Evolutionary conservation across 1,140 invertebrate genomes (phyloP).

Genomic region (Phortica variegata): DNA sequence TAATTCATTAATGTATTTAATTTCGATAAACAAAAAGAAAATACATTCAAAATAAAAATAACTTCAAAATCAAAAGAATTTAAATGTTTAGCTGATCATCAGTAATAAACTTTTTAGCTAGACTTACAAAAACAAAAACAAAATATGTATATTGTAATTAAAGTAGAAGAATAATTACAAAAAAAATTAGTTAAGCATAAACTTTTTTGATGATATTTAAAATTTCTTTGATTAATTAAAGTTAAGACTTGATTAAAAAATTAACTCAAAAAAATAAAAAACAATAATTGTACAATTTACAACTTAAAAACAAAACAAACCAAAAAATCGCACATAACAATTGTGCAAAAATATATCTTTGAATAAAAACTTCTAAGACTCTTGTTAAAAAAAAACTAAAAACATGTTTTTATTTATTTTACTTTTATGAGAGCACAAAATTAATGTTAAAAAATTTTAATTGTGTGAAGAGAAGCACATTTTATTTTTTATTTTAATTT

Average conservation of each 20-base stretch:
- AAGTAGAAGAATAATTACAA: conserved; percentile 18
- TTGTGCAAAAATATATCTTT: conserved; percentile 39
- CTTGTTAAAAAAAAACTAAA: conserved; percentile 44
- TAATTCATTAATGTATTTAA: too few species aligned
- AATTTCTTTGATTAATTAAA: conserved; percentile 37
- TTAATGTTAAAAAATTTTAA: too few species aligned
- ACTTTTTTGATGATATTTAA: conserved; percentile 50
- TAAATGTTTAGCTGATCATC: conserved; percentile 1
- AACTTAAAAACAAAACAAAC: conserved; percentile 12
- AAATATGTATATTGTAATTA: conserved; percentile 4
- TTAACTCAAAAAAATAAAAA: conserved; percentile 29
- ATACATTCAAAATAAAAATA: neutral
- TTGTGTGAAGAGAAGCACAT: too few species aligned
- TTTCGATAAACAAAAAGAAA: neutral
- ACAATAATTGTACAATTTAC: conserved; percentile 49
- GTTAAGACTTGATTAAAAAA: conserved; percentile 15
- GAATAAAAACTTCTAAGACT: conserved; percentile 47
- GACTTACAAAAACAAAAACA: conserved; percentile 32
- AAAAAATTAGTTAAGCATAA: conserved; percentile 9
- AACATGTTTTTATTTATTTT: neutral
- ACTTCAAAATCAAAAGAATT: neutral
- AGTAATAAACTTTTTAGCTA: conserved; percentile 38
- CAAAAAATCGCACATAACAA: conserved; percentile 39
- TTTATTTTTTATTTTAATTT: too few species aligned
- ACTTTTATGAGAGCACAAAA: neutral